A percentile compares a stretch with the other conserved stretches of the same genome.
These are phyloP conservation scores for Salmo trutta DNA, from an alignment of 2,797 vertebrate species.

Conservation along the genomic window DNA sequence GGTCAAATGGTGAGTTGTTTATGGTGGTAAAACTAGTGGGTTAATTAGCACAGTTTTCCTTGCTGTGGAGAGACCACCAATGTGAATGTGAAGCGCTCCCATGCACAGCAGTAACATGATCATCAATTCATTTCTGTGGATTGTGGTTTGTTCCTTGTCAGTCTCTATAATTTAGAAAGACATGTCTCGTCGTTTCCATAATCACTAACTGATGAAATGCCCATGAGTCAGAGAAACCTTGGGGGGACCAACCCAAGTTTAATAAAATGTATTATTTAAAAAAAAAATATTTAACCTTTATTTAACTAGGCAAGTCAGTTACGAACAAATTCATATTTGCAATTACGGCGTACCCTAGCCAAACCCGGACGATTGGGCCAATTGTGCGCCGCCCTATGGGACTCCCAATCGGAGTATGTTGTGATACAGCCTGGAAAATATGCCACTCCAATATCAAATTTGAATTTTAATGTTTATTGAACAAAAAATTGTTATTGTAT, in stretches of 20 bases:
- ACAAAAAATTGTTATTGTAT: background rate
- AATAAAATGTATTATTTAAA: no score
- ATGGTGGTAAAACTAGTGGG: background rate
- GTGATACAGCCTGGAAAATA: no score
- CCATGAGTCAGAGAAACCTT: constrained; percentile 25
- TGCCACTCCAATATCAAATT: constrained; percentile 12
- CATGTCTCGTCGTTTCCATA: constrained; percentile 46
- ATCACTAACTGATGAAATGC: constrained; percentile 10
- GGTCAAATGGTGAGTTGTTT: background rate
- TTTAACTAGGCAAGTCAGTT: no score
- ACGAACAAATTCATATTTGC: no score
- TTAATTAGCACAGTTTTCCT: background rate
- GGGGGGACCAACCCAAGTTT: background rate
- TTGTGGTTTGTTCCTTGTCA: constrained; percentile 24
- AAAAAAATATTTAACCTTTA: no score
- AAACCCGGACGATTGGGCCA: no score
- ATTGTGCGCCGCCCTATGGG: no score
- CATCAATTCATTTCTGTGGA: constrained; percentile 20
- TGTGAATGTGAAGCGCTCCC: background rate
- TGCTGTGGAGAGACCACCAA: constrained; percentile 4
- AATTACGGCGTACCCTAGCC: no score
- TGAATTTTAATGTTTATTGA: background rate
- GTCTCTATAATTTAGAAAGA: background rate
- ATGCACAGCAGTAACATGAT: constrained; percentile 17
- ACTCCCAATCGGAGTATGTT: no score